A percentile compares a stretch with the other conserved stretches of the same genome.
Evolutionary conservation across 2,888 invertebrate species (phyloP).

Genomic region (Leucoma salicis): DNA sequence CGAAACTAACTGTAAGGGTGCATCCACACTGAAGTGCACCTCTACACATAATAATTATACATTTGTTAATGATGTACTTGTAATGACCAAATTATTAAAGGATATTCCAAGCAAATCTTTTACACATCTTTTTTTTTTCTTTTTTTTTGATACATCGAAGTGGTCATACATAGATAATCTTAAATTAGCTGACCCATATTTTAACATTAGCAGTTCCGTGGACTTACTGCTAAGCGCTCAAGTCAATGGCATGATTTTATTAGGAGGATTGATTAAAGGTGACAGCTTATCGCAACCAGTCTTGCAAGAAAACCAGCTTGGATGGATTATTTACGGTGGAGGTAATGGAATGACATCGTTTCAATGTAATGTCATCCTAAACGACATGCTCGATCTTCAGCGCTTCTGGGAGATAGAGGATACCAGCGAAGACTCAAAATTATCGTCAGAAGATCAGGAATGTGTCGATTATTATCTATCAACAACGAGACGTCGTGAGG

Average conservation of each 20-base stretch:
- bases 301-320: background rate
- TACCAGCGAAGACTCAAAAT: background rate
- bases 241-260: background rate
- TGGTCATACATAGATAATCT: background rate
- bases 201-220: background rate
- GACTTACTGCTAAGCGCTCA: background rate
- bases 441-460: background rate
- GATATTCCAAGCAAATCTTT: background rate
- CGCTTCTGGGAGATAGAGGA: slow-evolving; percentile 6
- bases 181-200: background rate
- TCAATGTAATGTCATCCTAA: slow-evolving; percentile 4
- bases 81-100: background rate
- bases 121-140: too few relatives aligned
- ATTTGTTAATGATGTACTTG: background rate
- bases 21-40: background rate
- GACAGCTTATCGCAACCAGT: background rate
- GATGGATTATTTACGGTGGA: background rate
- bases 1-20: background rate
- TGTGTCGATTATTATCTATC: slow-evolving; percentile 2
- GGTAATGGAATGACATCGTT: background rate
- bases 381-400: slow-evolving; percentile 1
- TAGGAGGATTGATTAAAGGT: background rate
- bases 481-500: background rate
- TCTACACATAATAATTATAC: background rate
- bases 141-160: slow-evolving; percentile 1